These are phyloP conservation scores for Cryptotermes secundus DNA, from an alignment of 1,140 invertebrate genomes.

Conservation along the genomic window DNA sequence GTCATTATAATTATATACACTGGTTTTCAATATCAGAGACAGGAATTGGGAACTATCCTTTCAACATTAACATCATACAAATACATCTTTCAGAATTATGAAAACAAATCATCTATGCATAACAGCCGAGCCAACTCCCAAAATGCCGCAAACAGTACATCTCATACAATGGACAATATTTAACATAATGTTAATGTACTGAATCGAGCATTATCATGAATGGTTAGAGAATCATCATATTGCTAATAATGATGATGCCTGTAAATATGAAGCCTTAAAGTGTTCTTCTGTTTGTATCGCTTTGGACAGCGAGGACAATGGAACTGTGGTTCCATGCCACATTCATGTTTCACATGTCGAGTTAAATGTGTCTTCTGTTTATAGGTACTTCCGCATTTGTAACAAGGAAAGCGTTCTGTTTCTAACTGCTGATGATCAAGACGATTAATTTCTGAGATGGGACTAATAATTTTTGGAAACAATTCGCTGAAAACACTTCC, in stretches of 20 bases:
- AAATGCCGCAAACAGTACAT: too few species aligned
- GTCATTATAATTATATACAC: too few species aligned
- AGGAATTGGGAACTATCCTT: too few species aligned
- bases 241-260: constrained; percentile 39
- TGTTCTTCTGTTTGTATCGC: constrained; percentile 45
- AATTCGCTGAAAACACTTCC: neutral
- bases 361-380: constrained; percentile 41
- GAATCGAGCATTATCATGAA: too few species aligned
- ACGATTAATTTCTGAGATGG: neutral
- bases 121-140: too few species aligned
- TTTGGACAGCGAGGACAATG: constrained; percentile 49
- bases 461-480: neutral
- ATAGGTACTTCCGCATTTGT: constrained; percentile 9
- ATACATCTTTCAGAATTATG: too few species aligned
- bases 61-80: too few species aligned
- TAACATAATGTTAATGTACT: too few species aligned
- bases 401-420: neutral
- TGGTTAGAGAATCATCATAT: too few species aligned
- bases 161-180: too few species aligned
- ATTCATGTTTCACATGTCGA: constrained; percentile 43
- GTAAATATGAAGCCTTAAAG: constrained; percentile 46
- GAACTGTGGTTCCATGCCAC: constrained; percentile 45
- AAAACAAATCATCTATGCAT: too few species aligned
- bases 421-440: neutral
- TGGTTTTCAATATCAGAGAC: too few species aligned